A percentile compares a stretch with the other conserved stretches of the same genome.
phyloP scores from a whole-genome alignment of 2,113 vertebrate species.

The Cryptotis parvus region DNA sequence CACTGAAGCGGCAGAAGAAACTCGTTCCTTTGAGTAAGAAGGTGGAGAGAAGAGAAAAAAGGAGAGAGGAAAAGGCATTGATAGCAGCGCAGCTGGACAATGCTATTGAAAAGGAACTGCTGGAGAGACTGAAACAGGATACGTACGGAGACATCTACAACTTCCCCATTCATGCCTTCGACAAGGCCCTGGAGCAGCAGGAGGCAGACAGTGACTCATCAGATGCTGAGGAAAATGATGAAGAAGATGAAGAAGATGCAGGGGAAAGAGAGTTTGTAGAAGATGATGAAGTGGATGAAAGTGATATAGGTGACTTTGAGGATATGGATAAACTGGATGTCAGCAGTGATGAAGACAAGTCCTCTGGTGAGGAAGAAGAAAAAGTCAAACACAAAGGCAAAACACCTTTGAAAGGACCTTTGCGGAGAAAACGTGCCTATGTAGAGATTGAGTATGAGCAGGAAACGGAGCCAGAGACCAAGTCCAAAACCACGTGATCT shows the following conservation, averaged over 20 bases:
- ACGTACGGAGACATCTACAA: slow-evolving; percentile 99
- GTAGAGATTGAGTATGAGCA: slow-evolving; percentile 96
- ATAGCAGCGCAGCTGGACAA: slow-evolving; percentile 98
- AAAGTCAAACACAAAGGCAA: slow-evolving; percentile 91
- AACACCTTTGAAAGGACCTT: slow-evolving; percentile 89
- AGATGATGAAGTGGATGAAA: slow-evolving; percentile 94
- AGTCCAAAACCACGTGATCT: slow-evolving; percentile 87
- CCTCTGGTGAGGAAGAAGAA: slow-evolving; percentile 79
- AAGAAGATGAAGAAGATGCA: slow-evolving; percentile 88
- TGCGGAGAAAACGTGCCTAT: slow-evolving; percentile 91
- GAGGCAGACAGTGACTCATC: slow-evolving; percentile 91
- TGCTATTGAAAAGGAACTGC: slow-evolving; percentile 97
- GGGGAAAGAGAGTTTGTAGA: slow-evolving; percentile 93
- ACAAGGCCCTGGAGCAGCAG: slow-evolving; percentile 95
- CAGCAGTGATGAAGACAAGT: slow-evolving; percentile 89
- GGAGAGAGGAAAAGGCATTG: slow-evolving; percentile 97
- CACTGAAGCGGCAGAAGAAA: slow-evolving; percentile 94
- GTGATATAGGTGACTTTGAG: slow-evolving; percentile 98
- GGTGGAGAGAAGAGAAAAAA: slow-evolving; percentile 94
- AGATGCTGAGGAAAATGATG: slow-evolving; percentile 86
- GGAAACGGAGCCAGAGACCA: slow-evolving; percentile 90
- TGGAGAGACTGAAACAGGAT: slow-evolving; percentile 97
- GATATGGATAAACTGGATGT: slow-evolving; percentile 95
- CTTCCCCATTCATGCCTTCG: slow-evolving; percentile 97
- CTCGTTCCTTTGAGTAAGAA: slow-evolving; percentile 96